These are phyloP conservation scores for Platyrinchus mystaceus DNA, from an alignment of 2,797 vertebrate genomes.

Conservation along the genomic window DNA sequence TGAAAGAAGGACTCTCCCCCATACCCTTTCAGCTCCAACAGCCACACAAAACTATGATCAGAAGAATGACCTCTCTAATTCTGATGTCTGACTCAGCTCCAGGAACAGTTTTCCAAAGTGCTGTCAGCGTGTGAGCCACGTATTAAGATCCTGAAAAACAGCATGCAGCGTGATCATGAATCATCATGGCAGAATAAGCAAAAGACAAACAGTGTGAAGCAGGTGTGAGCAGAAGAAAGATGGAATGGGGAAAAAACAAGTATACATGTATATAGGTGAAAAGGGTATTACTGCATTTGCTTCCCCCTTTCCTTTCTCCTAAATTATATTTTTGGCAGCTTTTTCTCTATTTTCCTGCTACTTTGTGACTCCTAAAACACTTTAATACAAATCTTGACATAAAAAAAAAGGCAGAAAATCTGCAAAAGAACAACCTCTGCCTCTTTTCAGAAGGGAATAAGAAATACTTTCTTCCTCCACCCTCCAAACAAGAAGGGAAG, in stretches of 20 bases:
- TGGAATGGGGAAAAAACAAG: not conserved
- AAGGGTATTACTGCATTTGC: not conserved
- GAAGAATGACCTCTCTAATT: not conserved
- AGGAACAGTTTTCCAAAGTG: not conserved
- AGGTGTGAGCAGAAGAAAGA: not conserved
- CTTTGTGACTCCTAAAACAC: not conserved
- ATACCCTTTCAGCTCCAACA: not conserved
- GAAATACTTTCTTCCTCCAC: not conserved
- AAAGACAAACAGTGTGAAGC: slow-evolving; percentile 8
- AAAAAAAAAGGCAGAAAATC: not conserved
- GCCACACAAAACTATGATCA: not conserved
- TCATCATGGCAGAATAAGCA: not conserved
- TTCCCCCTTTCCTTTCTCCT: not conserved
- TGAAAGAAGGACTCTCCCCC: not conserved
- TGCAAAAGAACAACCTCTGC: not conserved
- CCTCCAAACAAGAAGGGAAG: not conserved
- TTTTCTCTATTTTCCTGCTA: not conserved
- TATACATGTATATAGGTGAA: not conserved
- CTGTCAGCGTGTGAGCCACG: not conserved
- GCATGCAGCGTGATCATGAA: not conserved
- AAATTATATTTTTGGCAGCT: not conserved
- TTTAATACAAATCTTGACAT: not conserved
- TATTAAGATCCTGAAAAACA: not conserved
- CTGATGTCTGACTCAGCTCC: not conserved
- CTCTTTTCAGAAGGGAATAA: not conserved